Conservation (phyloP, 2,113 vertebrate species). For the Anser cygnoides region DNA sequence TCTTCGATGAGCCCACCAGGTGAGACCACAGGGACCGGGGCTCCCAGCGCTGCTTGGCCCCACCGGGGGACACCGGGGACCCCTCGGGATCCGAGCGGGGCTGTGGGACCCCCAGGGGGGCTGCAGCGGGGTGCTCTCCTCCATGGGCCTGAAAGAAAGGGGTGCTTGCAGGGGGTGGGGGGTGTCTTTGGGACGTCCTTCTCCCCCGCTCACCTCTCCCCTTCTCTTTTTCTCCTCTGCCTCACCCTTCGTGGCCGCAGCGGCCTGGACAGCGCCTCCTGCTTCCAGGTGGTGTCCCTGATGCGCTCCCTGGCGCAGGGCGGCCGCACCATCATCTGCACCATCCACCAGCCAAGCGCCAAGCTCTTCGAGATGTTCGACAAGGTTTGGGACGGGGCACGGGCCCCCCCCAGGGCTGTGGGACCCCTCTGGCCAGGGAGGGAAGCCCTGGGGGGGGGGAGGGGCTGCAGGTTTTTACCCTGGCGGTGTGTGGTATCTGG, state of each 20-base stretch:
- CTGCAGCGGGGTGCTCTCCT: background rate
- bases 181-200: background rate
- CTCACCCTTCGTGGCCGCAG: slow-evolving; percentile 70
- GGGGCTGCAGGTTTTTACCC: background rate
- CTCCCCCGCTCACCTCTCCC: background rate
- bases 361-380: slow-evolving; percentile 99
- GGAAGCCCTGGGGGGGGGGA: background rate
- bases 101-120: background rate
- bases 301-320: slow-evolving; percentile 95
- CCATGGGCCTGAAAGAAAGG: rapidly evolving
- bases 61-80: rapidly evolving
- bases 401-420: background rate
- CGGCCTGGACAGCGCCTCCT: slow-evolving; percentile 94
- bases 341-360: slow-evolving; percentile 98
- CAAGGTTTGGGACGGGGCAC: slow-evolving; percentile 81
- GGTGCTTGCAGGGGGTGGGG: background rate
- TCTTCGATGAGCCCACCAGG: slow-evolving; percentile 99
- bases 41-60: background rate
- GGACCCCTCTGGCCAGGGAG: background rate
- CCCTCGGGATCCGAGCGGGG: background rate
- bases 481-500: background rate
- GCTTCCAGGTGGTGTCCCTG: slow-evolving; percentile 97
- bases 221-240: background rate
- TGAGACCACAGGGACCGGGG: slow-evolving; percentile 16
- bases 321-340: slow-evolving; percentile 97